Evolutionary conservation across 2,888 invertebrate species (phyloP).

Genomic region (Metellina segmentata): DNA sequence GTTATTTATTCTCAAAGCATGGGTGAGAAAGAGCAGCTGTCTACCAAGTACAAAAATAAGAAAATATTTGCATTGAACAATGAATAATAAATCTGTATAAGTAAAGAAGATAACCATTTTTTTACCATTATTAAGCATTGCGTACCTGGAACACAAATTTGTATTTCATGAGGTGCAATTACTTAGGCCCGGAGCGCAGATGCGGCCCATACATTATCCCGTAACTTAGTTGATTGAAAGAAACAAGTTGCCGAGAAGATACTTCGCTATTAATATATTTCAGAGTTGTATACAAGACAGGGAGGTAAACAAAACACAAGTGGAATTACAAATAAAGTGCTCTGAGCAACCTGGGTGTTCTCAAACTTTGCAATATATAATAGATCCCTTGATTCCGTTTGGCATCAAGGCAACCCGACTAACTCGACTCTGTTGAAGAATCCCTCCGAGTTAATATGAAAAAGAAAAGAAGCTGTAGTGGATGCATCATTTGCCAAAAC

Average conservation of each 20-base stretch:
- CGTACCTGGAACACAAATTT: too few species aligned
- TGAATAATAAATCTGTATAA: too few species aligned
- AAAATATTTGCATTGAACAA: too few species aligned
- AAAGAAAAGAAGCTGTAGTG: constrained; percentile 14
- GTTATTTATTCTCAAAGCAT: too few species aligned
- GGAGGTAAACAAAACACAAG: background rate
- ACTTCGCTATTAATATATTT: background rate
- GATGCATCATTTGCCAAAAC: constrained; percentile 72
- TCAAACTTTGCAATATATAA: constrained; percentile 23
- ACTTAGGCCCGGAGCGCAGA: too few species aligned
- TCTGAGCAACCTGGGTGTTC: background rate
- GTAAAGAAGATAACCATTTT: too few species aligned
- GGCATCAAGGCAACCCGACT: constrained; percentile 38
- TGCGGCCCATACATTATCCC: too few species aligned
- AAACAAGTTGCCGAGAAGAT: background rate
- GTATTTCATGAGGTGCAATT: too few species aligned
- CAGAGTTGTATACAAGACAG: background rate
- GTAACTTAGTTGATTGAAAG: too few species aligned
- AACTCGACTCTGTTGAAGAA: constrained; percentile 32
- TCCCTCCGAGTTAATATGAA: constrained; percentile 53
- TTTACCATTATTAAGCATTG: too few species aligned
- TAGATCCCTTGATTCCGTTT: constrained; percentile 52
- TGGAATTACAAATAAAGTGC: background rate
- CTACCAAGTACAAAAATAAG: too few species aligned
- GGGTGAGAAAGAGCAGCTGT: too few species aligned